Conservation (phyloP, 1,140 invertebrate species). For the Drosophila nasuta region DNA sequence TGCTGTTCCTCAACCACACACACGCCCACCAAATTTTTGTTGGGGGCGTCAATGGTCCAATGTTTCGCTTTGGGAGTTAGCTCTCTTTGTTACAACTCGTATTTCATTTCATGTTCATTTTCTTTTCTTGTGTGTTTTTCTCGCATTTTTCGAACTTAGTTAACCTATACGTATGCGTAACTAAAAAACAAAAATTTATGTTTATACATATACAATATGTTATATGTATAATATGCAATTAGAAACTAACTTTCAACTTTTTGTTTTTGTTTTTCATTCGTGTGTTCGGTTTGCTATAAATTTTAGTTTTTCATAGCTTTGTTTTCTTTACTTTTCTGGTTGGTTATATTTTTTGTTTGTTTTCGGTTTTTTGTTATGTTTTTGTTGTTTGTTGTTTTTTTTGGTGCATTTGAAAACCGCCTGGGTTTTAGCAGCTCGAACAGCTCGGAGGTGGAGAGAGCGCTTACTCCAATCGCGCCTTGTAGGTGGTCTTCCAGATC, state of each 20-base stretch:
- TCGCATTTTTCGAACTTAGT: slow-evolving; percentile 58
- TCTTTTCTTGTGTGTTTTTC: slow-evolving; percentile 19
- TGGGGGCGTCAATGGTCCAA: slow-evolving; percentile 48
- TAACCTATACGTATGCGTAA: slow-evolving; percentile 62
- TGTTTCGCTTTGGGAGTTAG: slow-evolving; percentile 52
- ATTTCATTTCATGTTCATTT: slow-evolving; percentile 35
- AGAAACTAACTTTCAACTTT: slow-evolving; percentile 77
- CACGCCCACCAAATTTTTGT: background rate
- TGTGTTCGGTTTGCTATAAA: slow-evolving; percentile 58
- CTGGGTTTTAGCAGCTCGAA: slow-evolving; percentile 3
- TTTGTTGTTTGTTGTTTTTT: slow-evolving; percentile 31
- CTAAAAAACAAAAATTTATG: slow-evolving; percentile 53
- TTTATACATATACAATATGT: slow-evolving; percentile 54
- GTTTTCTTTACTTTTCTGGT: slow-evolving; percentile 7
- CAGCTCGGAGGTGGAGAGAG: background rate
- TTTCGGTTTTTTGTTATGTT: slow-evolving; percentile 7
- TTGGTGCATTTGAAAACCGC: slow-evolving; percentile 67
- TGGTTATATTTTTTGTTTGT: slow-evolving; percentile 14
- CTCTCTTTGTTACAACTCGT: slow-evolving; percentile 39
- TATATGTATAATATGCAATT: slow-evolving; percentile 72
- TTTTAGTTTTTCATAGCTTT: slow-evolving; percentile 25
- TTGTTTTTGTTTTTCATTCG: slow-evolving; percentile 33
- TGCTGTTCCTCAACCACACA: slow-evolving; percentile 21
- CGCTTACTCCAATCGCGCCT: slow-evolving; percentile 92
- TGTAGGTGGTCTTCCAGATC: slow-evolving; percentile 99